These are phyloP conservation scores for Gambelia wislizenii DNA, from an alignment of 2,797 vertebrate species.

Conservation along the genomic window DNA sequence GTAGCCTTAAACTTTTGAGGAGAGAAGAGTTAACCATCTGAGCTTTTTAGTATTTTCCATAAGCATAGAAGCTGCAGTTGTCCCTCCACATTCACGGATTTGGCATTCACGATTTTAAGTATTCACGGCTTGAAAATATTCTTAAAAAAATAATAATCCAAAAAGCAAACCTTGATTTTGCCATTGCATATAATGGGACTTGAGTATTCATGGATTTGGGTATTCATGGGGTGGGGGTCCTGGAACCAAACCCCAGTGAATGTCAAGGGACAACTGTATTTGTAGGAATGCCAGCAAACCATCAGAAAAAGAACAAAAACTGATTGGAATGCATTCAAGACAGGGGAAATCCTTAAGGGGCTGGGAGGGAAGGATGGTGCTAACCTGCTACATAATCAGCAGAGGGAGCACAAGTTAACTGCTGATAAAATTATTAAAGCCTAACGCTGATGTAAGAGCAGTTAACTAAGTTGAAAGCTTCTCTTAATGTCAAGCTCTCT, in stretches of 20 bases:
- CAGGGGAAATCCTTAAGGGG: not conserved
- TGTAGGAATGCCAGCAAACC: not conserved
- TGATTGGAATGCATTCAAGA: not conserved
- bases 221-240: too few species aligned
- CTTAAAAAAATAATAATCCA: too few species aligned
- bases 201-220: too few species aligned
- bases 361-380: not conserved
- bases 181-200: too few species aligned
- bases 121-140: too few species aligned
- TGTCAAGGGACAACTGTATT: too few species aligned
- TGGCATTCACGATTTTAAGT: too few species aligned
- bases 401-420: slow-evolving; percentile 23
- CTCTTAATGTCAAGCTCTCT: slow-evolving; percentile 30
- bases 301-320: not conserved
- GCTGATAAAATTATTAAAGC: not conserved
- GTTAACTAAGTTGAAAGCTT: slow-evolving; percentile 24
- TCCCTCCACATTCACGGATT: too few species aligned
- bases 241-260: too few species aligned
- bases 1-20: too few species aligned
- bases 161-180: too few species aligned
- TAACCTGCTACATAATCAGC: slow-evolving; percentile 22
- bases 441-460: not conserved
- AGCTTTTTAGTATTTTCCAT: not conserved
- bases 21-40: too few species aligned
- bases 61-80: not conserved